phyloP scores from a whole-genome alignment of 2,888 invertebrate genomes.

The Disparrhopalites patrizii region DNA sequence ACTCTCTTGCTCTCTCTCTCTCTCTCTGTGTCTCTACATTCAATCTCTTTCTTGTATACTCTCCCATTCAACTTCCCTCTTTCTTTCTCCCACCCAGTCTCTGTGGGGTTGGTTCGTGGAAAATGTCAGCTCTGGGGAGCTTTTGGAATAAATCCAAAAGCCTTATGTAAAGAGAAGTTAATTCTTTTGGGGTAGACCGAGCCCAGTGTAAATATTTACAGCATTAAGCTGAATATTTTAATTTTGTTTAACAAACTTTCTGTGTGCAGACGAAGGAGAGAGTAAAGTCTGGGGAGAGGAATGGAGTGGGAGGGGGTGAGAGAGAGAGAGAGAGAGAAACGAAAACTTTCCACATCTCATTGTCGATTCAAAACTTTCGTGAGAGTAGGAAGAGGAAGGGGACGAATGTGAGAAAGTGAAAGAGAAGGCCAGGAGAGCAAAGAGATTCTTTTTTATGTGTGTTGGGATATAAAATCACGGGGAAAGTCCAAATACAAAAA shows the following conservation, averaged over 20 bases:
- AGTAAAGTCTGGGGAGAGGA: not conserved
- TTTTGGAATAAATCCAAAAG: constrained; percentile 9
- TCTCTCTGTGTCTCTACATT: no score
- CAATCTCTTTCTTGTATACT: no score
- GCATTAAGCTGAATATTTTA: constrained; percentile 7
- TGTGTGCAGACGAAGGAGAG: not conserved
- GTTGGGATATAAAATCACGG: not conserved
- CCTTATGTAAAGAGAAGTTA: not conserved
- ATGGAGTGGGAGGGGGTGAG: not conserved
- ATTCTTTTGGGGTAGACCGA: constrained; percentile 9
- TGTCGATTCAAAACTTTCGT: no score
- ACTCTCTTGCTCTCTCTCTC: no score
- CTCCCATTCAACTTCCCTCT: no score
- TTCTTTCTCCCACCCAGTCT: no score
- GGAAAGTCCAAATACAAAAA: no score
- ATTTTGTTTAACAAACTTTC: constrained; percentile 10
- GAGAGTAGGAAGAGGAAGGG: no score
- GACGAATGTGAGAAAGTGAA: no score
- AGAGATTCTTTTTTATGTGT: not conserved
- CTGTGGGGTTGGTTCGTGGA: constrained; percentile 9
- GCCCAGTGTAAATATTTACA: constrained; percentile 17
- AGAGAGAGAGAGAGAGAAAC: not conserved
- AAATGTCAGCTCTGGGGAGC: constrained; percentile 8
- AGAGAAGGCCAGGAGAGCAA: no score
- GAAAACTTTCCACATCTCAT: not conserved